Conservation (phyloP, 2,888 invertebrate genomes). For the Oscheius myriophilus region DNA sequence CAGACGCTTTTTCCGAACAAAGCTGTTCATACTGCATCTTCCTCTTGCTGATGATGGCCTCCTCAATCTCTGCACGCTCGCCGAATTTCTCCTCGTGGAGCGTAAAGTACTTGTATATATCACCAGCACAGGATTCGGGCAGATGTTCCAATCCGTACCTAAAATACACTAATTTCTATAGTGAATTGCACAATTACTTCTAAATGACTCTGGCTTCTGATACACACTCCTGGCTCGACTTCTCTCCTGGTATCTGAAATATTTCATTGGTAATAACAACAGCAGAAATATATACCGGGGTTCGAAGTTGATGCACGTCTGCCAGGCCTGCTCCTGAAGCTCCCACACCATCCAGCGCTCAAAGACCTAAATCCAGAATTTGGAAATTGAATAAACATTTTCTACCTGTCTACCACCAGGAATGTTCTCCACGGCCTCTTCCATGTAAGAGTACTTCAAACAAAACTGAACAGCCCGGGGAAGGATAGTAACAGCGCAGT, state of each 20-base stretch:
- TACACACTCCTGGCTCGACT: slow-evolving; percentile 92
- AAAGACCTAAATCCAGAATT: slow-evolving; percentile 78
- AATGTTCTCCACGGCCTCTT: slow-evolving; percentile 94
- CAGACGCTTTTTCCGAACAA: not conserved
- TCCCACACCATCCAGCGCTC: slow-evolving; percentile 99
- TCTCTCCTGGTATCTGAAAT: slow-evolving; percentile 84
- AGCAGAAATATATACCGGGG: slow-evolving; percentile 77
- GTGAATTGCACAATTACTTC: slow-evolving; percentile 50
- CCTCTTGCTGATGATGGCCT: slow-evolving; percentile 95
- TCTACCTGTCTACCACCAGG: slow-evolving; percentile 78
- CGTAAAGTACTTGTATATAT: slow-evolving; percentile 79
- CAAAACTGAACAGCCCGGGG: slow-evolving; percentile 98
- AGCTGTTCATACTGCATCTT: slow-evolving; percentile 89
- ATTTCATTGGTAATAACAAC: not conserved
- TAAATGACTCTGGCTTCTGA: slow-evolving; percentile 94
- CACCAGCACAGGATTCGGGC: slow-evolving; percentile 79
- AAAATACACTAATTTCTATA: not conserved
- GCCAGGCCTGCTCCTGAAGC: slow-evolving; percentile 99
- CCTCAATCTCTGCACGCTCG: slow-evolving; percentile 90
- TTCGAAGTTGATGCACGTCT: slow-evolving; percentile 98
- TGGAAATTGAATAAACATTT: too few relatives aligned
- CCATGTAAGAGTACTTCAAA: slow-evolving; percentile 99
- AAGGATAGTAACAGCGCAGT: slow-evolving; percentile 92
- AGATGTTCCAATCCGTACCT: slow-evolving; percentile 95
- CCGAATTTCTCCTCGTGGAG: slow-evolving; percentile 99